A percentile compares a stretch with the other conserved stretches of the same genome.
Evolutionary conservation across 2,888 invertebrate species (phyloP).

Genomic region (Tetramorium bicarinatum): DNA sequence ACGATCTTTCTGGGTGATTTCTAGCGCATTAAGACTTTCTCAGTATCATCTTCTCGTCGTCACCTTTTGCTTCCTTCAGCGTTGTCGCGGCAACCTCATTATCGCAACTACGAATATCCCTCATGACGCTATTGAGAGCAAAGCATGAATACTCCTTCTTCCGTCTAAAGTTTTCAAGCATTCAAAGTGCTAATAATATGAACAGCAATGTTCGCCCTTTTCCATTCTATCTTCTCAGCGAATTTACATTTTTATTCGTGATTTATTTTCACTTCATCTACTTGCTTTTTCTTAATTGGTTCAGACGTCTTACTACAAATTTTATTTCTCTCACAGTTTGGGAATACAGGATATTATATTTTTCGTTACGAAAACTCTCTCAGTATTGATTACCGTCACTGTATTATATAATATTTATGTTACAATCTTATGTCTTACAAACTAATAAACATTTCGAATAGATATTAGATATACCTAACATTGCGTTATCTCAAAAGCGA

Average conservation of each 20-base stretch:
- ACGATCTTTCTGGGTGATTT: conserved; percentile 64
- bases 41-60: conserved; percentile 39
- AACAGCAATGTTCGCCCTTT: conserved; percentile 29
- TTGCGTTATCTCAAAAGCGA: neutral
- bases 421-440: neutral
- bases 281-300: conserved; percentile 7
- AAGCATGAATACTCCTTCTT: conserved; percentile 72
- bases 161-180: conserved; percentile 77
- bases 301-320: conserved; percentile 23
- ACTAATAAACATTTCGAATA: neutral
- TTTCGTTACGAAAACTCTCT: neutral
- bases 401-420: neutral
- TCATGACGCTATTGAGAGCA: conserved; percentile 73
- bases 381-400: neutral
- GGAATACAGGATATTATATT: neutral
- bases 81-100: conserved; percentile 76
- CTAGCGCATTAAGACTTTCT: conserved; percentile 61
- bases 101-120: conserved; percentile 73
- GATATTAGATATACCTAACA: neutral
- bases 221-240: conserved; percentile 1
- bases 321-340: neutral
- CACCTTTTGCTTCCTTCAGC: conserved; percentile 45
- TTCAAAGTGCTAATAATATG: conserved; percentile 80
- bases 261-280: conserved; percentile 10
- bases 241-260: conserved; percentile 6